Evolutionary conservation across 2,113 vertebrate species (phyloP).

Genomic region (Trichechus manatus): DNA sequence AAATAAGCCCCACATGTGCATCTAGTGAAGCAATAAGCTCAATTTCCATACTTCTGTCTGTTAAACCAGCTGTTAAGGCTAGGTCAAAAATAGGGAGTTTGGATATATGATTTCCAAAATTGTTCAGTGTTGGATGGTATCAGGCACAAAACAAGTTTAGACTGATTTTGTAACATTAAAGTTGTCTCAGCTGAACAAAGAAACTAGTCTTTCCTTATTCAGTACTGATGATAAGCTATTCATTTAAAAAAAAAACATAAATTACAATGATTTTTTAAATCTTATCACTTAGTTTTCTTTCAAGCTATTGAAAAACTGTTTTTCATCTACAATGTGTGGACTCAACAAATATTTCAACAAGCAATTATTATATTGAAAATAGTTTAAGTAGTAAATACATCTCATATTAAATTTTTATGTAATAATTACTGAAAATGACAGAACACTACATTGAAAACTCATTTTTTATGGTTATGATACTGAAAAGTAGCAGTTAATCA

Average conservation of each 20-base stretch:
- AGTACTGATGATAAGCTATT: neutral
- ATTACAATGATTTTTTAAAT: neutral
- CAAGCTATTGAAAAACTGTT: neutral
- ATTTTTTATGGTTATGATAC: neutral
- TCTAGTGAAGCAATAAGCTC: neutral
- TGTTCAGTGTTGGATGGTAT: neutral
- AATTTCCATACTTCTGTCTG: neutral
- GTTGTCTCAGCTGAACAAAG: neutral
- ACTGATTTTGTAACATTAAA: constrained; percentile 23
- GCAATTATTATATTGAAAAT: constrained; percentile 2
- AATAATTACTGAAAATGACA: constrained; percentile 48
- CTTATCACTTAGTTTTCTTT: constrained; percentile 7
- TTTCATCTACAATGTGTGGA: neutral
- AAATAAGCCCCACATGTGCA: neutral
- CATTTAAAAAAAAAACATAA: neutral
- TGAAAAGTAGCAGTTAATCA: neutral
- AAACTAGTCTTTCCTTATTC: neutral
- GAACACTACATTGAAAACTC: neutral
- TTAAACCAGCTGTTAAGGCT: neutral
- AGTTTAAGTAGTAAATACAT: neutral
- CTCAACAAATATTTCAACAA: neutral
- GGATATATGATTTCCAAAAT: neutral
- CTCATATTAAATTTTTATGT: neutral
- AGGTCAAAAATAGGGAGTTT: neutral
- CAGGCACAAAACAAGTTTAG: neutral